Percentiles rank a stretch among this genome's conserved stretches.
Conservation (phyloP, 2,113 vertebrate species). For the Ictidomys tridecemlineatus region DNA sequence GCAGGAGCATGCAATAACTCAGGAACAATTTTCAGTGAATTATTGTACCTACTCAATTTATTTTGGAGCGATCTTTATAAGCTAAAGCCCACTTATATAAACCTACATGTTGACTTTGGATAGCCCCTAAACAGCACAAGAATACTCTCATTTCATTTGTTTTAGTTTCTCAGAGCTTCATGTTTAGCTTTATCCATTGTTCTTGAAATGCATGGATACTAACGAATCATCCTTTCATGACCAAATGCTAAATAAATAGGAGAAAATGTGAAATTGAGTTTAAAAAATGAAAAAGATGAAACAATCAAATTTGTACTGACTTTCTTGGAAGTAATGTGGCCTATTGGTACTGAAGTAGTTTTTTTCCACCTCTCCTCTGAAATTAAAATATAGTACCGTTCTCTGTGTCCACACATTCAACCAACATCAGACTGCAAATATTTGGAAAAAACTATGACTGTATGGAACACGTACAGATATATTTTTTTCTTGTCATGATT, state of each 20-base stretch:
- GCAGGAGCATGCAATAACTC: constrained; percentile 85
- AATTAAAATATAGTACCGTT: neutral
- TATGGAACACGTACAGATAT: neutral
- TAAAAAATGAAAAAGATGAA: constrained; percentile 30
- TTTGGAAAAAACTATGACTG: neutral
- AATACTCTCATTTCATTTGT: neutral
- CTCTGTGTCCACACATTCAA: neutral
- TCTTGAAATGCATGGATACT: neutral
- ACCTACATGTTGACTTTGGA: constrained; percentile 30
- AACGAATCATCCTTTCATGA: neutral
- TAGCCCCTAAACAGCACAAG: neutral
- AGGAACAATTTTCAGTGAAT: constrained; percentile 82
- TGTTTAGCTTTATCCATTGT: neutral
- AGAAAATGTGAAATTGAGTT: constrained; percentile 44
- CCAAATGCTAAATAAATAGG: neutral
- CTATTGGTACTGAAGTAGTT: neutral
- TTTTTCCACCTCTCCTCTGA: neutral
- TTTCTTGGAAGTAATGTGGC: neutral
- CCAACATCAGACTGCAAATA: neutral
- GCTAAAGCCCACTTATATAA: constrained; percentile 60
- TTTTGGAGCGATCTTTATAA: constrained; percentile 68
- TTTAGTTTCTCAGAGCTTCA: neutral
- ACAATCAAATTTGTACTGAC: constrained; percentile 8
- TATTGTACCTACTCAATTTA: constrained; percentile 77
- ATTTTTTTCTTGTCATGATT: neutral